Percentiles rank a stretch among this genome's conserved stretches.
These are phyloP conservation scores for Drosophila mauritiana DNA, from an alignment of 1,140 invertebrate species.

Conservation along the genomic window DNA sequence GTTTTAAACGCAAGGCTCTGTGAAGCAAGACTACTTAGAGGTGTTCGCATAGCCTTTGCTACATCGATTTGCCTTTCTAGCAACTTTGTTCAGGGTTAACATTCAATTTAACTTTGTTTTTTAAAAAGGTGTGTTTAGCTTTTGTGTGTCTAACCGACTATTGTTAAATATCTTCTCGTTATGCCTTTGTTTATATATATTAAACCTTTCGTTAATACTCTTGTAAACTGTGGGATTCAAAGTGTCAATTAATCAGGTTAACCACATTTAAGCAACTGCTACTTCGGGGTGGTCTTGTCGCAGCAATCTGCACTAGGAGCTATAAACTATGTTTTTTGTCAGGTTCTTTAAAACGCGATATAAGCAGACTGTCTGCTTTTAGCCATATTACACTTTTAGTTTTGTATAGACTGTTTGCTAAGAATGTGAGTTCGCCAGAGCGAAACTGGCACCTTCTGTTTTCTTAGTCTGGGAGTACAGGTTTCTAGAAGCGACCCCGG, in stretches of 20 bases:
- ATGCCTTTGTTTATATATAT: not conserved
- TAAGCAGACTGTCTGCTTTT: not conserved
- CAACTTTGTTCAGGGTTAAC: constrained; percentile 6
- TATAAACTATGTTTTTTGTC: not conserved
- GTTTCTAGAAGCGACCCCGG: constrained; percentile 59
- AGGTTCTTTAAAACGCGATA: not conserved
- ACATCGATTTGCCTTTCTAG: not conserved
- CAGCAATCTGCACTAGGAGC: not conserved
- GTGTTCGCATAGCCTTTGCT: not conserved
- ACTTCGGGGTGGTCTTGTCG: not conserved
- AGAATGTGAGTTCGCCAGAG: not conserved
- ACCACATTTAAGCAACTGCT: not conserved
- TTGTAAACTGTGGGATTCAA: not conserved
- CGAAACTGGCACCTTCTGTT: too few species aligned
- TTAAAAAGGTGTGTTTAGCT: constrained; percentile 1
- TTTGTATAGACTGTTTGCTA: not conserved
- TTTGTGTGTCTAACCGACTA: constrained; percentile 7
- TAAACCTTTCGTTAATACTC: constrained; percentile 16
- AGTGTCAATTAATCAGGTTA: not conserved
- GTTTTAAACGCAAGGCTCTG: too few species aligned
- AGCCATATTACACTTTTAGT: not conserved
- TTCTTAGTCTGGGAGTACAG: not conserved
- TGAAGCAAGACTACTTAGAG: not conserved
- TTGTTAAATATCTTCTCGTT: constrained; percentile 4
- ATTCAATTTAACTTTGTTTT: constrained; percentile 4